Evolutionary conservation across 1,140 invertebrate genomes (phyloP), one percentile per base, ranked within the genome.

Genomic region (Trypoxylus dichotomus): DNA sequence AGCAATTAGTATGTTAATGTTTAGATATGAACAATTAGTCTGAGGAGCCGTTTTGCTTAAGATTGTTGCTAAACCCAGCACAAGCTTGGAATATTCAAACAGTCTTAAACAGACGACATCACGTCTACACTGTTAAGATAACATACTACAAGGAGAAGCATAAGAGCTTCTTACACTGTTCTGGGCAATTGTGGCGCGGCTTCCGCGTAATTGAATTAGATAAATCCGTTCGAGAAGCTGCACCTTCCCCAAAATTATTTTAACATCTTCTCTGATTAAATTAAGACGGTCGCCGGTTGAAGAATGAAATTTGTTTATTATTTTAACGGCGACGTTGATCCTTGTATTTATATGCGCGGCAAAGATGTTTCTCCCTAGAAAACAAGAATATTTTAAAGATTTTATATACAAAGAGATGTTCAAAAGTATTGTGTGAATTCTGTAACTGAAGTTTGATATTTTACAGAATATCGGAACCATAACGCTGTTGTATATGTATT

Each of bases 21-120:
- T 82, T 79, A 84, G 84, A 85, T 85, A 85, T 85, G 83, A 84
- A 82, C 83, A 84, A 84, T 85, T 85, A 85, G 83, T 83, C 81
- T 81, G 80, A 81, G 82, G 79, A 83, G 81, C 77, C 81, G 79
- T 79, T 74, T 77, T 37, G 79, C 77, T 76, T 79, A 79, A 81
- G 79, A 81, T 78, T 81, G 79, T 81, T 81, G 76, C 80, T 82
- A 82, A 84, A 80, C 82, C 79, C 82, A 76, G 82, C 82, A 86
- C 86, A 86, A 85, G 85, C 81, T 83, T 86, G 85, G 86, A 87
- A 87, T 87, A 87, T 86, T 86, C 85, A 86, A 87, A 83, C 84
- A 87, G 86, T 83, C 83, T 80, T 79, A 81, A 85, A 85, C 85
- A 86, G 85, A 86, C 84, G 84, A 79, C 84, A 84, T 85, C 84